These are phyloP conservation scores for Poeciliopsis presidionis DNA, from an alignment of 2,797 vertebrate genomes.

Conservation along the genomic window DNA sequence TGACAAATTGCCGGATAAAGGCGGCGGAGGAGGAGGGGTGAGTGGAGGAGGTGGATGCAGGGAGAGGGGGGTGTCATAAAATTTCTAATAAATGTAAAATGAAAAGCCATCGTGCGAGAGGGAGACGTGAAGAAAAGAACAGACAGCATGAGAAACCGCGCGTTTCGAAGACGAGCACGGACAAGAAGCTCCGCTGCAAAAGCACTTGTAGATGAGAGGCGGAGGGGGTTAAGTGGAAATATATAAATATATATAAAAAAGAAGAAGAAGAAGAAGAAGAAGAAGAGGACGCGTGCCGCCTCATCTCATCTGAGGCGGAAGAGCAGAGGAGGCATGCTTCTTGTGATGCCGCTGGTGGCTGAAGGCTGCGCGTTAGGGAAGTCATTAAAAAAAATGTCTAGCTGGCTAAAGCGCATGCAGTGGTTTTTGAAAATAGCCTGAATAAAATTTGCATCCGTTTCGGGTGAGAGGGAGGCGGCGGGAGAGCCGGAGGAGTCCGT, in stretches of 20 bases:
- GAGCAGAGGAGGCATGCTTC: slow-evolving; percentile 56
- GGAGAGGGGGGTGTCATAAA: slow-evolving; percentile 13
- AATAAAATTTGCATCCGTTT: slow-evolving; percentile 83
- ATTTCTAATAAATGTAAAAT: slow-evolving; percentile 40
- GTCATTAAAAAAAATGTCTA: slow-evolving; percentile 82
- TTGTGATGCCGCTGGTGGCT: slow-evolving; percentile 28
- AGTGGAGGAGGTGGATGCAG: no score
- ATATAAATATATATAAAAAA: slow-evolving; percentile 15
- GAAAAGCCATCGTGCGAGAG: slow-evolving; percentile 31
- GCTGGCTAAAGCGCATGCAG: slow-evolving; percentile 72
- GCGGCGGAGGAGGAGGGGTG: no score
- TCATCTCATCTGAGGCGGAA: slow-evolving; percentile 65
- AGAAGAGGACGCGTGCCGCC: slow-evolving; percentile 17
- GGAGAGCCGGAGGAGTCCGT: slow-evolving; percentile 37
- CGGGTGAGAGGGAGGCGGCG: background rate
- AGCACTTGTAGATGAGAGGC: slow-evolving; percentile 17
- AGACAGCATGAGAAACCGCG: slow-evolving; percentile 36
- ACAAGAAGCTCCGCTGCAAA: slow-evolving; percentile 30
- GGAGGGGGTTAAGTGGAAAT: slow-evolving; percentile 22
- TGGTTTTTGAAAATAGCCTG: slow-evolving; percentile 75
- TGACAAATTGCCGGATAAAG: slow-evolving; percentile 40
- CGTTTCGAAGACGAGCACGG: slow-evolving; percentile 49
- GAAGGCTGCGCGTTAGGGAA: slow-evolving; percentile 66
- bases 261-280: background rate
- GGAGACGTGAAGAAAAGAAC: slow-evolving; percentile 24